phyloP scores from a whole-genome alignment of 2,888 invertebrate species.

The Yponomeuta plumbellus region DNA sequence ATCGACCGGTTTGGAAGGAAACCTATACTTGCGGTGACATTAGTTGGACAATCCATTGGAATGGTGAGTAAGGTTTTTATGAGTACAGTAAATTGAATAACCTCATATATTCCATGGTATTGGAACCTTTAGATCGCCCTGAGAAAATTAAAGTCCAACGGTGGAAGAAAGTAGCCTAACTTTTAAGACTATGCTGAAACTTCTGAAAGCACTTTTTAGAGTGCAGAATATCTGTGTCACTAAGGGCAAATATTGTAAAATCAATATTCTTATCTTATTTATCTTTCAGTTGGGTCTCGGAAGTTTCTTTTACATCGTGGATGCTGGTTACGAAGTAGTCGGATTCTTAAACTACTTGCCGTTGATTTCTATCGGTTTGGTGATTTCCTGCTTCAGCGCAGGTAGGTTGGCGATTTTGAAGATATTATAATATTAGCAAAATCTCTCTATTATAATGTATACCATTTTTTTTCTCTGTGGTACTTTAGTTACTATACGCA shows the following conservation, averaged over 20 bases:
- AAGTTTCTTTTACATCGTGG: constrained; percentile 42
- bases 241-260: too few species aligned
- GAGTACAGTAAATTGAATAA: background rate
- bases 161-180: too few species aligned
- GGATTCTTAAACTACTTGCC: constrained; percentile 54
- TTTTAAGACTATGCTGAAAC: too few species aligned
- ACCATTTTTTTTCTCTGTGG: constrained; percentile 17
- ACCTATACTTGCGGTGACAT: constrained; percentile 33
- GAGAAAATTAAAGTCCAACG: too few species aligned
- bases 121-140: too few species aligned
- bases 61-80: constrained; percentile 32
- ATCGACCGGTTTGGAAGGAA: constrained; percentile 38
- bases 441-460: constrained; percentile 2
- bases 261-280: constrained; percentile 7
- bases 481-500: too few species aligned
- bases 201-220: too few species aligned
- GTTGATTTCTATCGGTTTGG: constrained; percentile 45
- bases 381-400: constrained; percentile 48
- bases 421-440: background rate
- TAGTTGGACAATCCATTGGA: constrained; percentile 36
- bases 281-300: constrained; percentile 49
- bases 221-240: too few species aligned
- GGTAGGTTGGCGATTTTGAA: constrained; percentile 32
- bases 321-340: constrained; percentile 25
- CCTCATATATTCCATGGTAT: too few species aligned